A percentile compares a stretch with the other conserved stretches of the same genome.
Conservation (phyloP, 2,888 invertebrate species). For the Eupithecia pulchellata region DNA sequence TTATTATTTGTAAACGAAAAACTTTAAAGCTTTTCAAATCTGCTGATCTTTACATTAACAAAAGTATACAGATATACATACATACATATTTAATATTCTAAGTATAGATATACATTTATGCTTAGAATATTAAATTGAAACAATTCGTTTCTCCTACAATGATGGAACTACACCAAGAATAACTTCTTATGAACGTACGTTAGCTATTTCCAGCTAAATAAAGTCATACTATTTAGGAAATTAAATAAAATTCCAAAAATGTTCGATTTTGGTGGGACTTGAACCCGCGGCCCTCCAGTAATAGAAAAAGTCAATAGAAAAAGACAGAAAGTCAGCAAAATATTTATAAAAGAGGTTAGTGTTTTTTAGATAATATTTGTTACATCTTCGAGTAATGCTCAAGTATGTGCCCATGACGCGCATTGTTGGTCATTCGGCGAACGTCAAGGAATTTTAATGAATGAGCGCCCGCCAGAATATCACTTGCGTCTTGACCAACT, state of each 20-base stretch:
- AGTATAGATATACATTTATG: background rate
- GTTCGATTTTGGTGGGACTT: no score
- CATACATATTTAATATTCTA: no score
- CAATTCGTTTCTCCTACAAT: background rate
- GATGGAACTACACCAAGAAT: background rate
- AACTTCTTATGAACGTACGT: background rate
- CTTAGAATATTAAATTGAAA: background rate
- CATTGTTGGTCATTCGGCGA: slow-evolving; percentile 41
- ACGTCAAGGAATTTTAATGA: slow-evolving; percentile 53
- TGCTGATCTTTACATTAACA: slow-evolving; percentile 14
- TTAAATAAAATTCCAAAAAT: no score
- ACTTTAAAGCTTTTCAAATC: slow-evolving; percentile 11
- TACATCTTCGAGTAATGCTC: background rate
- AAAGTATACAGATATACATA: background rate
- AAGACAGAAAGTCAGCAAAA: no score
- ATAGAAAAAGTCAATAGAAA: no score
- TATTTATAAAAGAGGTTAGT: no score
- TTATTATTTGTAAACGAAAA: slow-evolving; percentile 42
- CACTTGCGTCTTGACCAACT: slow-evolving; percentile 12
- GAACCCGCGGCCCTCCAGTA: no score
- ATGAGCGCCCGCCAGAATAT: slow-evolving; percentile 42
- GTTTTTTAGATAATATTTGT: background rate
- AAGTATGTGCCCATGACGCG: slow-evolving; percentile 40
- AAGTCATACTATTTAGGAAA: background rate
- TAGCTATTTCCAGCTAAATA: background rate